Base-by-base conservation (phyloP, 2,113 vertebrate species). In the Alouatta palliata region DNA sequence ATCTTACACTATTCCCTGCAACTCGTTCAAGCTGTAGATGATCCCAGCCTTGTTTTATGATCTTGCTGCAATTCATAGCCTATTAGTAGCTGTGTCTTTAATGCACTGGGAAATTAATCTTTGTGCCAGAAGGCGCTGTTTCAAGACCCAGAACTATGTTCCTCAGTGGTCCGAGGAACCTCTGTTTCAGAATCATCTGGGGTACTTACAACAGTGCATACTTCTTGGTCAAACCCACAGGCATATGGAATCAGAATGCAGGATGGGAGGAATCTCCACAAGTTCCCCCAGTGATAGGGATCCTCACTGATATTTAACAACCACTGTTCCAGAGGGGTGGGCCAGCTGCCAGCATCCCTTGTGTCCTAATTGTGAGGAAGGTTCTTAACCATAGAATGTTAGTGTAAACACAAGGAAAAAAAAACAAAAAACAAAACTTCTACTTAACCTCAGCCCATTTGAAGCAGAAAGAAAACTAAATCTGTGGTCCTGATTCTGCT, bases 141-240 rank as follows among this genome's bases (percentile, higher is more conserved):
- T 27, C 10, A 49, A 17, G 27, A 64, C 35, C n/a, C 5, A 80
- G n/a, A 68, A 71, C 19, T 5, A 5, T 80, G 47, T 82, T 47
- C 20, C 58, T 90, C 61, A 9, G 0, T 23, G 8, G 16, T 56
- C 3, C 6, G 0, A 80, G 9, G n/a, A 13, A 68, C 12, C 25
- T 56, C 25, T 87, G 20, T 61, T 68, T 77, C 49, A 77, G 13
- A 66, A 1, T 45, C 68, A 79, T 16, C 30, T n/a, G 30, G 8
- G 27, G 7, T 70, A 8, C 52, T 82, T 77, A n/a, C 1, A 17
- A 32, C 16, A 45, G 40, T 58, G 79, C 80, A 11, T 70, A 30
- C 30, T 16, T 66, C 27, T 58, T 21, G 10, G 30, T 40, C 40
- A 40, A 8, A 40, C 6, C 20, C 19, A 20, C 47, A 37, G 49